These are phyloP conservation scores for Ichneumon xanthorius DNA, from an alignment of 2,888 invertebrate species.

Conservation along the genomic window DNA sequence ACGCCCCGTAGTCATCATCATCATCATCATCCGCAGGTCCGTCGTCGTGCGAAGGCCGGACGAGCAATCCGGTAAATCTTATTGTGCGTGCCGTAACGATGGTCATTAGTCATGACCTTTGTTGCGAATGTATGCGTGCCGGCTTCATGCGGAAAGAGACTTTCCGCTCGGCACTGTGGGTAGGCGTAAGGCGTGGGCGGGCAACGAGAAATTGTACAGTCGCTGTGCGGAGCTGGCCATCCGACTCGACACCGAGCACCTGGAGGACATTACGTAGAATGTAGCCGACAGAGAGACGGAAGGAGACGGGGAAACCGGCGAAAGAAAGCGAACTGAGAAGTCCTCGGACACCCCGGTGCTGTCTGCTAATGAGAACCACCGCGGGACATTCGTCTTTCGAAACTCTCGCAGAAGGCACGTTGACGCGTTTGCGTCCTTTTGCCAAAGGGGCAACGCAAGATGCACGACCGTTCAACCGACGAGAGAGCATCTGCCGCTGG, in stretches of 20 bases:
- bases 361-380: conserved; percentile 79
- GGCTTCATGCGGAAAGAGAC: conserved; percentile 13
- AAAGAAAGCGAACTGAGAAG: conserved; percentile 56
- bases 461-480: conserved; percentile 67
- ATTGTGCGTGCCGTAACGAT: conserved; percentile 70
- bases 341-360: conserved; percentile 72
- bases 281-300: conserved; percentile 49
- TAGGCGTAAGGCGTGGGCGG: conserved; percentile 76
- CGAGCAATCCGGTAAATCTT: conserved; percentile 69
- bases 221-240: conserved; percentile 7
- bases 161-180: conserved; percentile 64
- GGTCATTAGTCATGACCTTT: conserved; percentile 80
- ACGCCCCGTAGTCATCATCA: conserved; percentile 51
- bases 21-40: conserved; percentile 37
- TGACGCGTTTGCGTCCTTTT: conserved; percentile 73
- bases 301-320: conserved; percentile 39
- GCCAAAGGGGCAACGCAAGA: conserved; percentile 57
- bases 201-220: conserved; percentile 59
- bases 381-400: conserved; percentile 77
- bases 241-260: conserved; percentile 72
- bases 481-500: conserved; percentile 67
- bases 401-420: conserved; percentile 66
- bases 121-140: conserved; percentile 71
- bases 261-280: conserved; percentile 75
- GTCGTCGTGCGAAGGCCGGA: conserved; percentile 22